A percentile compares a stretch with the other conserved stretches of the same genome.
Evolutionary conservation across 2,797 vertebrate genomes (phyloP).

Genomic region (Sciurus carolinensis): DNA sequence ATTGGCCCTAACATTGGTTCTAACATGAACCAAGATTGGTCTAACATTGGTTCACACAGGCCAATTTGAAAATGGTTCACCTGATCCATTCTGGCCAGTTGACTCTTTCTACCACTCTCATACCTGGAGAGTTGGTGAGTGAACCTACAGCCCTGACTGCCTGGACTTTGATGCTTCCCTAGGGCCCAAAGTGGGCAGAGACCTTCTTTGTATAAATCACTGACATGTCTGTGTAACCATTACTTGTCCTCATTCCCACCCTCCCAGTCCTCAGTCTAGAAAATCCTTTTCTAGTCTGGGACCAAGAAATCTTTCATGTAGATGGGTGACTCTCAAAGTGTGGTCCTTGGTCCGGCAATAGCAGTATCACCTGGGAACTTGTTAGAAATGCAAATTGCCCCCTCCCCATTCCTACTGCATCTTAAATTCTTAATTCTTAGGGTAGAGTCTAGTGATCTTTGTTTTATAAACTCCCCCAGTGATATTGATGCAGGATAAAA

Average conservation of each 20-base stretch:
- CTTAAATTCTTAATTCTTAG: conserved; percentile 19
- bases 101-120: not conserved
- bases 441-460: not conserved
- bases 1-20: not conserved
- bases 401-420: not conserved
- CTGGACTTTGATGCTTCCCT: not conserved
- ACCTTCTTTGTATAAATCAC: not conserved
- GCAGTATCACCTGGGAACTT: not conserved
- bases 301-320: not conserved
- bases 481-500: not conserved
- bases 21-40: too few species aligned
- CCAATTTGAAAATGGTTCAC: not conserved
- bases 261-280: not conserved
- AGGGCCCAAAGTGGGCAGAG: too few species aligned
- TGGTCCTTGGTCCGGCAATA: not conserved
- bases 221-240: too few species aligned
- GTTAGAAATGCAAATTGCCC: not conserved
- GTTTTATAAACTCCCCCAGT: not conserved
- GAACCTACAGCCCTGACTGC: not conserved
- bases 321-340: not conserved
- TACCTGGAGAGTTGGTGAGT: not conserved
- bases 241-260: not conserved
- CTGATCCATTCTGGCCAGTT: not conserved
- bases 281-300: not conserved
- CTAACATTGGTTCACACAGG: not conserved